phyloP scores from a whole-genome alignment of 2,888 invertebrate species.

The Vesta saturnalis region DNA sequence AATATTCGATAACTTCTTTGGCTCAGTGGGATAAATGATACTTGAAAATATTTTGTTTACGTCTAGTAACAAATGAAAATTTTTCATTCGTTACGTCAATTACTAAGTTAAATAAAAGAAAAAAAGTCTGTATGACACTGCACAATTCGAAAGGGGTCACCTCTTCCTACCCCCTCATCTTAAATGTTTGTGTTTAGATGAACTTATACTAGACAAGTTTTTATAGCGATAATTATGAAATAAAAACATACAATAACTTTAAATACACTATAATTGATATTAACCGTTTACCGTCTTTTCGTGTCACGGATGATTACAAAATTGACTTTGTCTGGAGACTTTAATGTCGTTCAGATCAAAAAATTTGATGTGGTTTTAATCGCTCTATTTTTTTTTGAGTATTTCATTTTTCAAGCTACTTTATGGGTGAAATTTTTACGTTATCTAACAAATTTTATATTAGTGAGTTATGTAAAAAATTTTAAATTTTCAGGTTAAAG shows the following conservation, averaged over 20 bases:
- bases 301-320: neutral
- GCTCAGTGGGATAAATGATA: no score
- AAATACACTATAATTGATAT: neutral
- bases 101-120: neutral
- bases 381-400: neutral
- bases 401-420: no score
- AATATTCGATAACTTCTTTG: neutral
- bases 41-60: neutral
- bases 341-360: neutral
- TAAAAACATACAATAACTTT: conserved; percentile 1
- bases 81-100: neutral
- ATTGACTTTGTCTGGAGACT: neutral
- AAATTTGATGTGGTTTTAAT: neutral
- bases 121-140: neutral
- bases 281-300: conserved; percentile 1
- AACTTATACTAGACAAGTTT: neutral
- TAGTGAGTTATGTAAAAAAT: neutral
- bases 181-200: neutral
- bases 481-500: neutral
- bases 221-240: neutral
- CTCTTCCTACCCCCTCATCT: neutral
- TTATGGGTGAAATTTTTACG: no score
- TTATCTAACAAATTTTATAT: no score
- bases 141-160: neutral
- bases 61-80: conserved; percentile 1